Conservation (phyloP, 2,113 vertebrate species). For the Gnathonemus echidnorhynchus region DNA sequence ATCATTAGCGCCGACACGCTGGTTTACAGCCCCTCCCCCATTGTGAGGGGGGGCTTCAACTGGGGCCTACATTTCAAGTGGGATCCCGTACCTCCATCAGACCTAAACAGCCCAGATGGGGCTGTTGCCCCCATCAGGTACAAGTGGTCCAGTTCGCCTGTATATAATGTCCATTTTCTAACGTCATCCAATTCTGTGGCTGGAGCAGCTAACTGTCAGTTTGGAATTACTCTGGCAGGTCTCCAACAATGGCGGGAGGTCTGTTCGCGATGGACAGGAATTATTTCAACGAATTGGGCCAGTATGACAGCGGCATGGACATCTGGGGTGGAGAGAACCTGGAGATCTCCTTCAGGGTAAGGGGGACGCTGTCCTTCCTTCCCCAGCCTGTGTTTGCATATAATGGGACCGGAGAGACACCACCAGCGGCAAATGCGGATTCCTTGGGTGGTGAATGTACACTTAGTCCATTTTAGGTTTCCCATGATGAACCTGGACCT, state of each 20-base stretch:
- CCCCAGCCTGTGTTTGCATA: not conserved
- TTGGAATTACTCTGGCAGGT: slow-evolving; percentile 54
- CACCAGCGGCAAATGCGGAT: not conserved
- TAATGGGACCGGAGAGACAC: not conserved
- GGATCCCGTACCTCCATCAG: slow-evolving; percentile 82
- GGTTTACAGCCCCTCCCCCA: slow-evolving; percentile 82
- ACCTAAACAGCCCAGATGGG: slow-evolving; percentile 67
- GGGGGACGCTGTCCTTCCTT: not conserved
- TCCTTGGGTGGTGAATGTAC: not conserved
- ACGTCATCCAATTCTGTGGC: not conserved
- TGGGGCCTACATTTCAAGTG: slow-evolving; percentile 99
- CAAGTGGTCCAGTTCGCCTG: slow-evolving; percentile 16
- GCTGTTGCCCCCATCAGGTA: slow-evolving; percentile 77
- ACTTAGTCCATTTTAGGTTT: not conserved
- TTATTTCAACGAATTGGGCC: slow-evolving; percentile 85
- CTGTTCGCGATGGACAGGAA: slow-evolving; percentile 92
- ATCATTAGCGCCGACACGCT: slow-evolving; percentile 94
- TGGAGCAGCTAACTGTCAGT: not conserved
- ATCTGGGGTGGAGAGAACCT: slow-evolving; percentile 98
- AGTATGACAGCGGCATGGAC: slow-evolving; percentile 94
- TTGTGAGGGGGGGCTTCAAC: slow-evolving; percentile 93
- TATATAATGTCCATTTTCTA: not conserved
- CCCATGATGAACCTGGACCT: not conserved
- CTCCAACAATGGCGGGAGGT: slow-evolving; percentile 95
- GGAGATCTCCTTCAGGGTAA: slow-evolving; percentile 95